Conservation (phyloP, 2,888 invertebrate species). For the Melinopterus prodromus region DNA sequence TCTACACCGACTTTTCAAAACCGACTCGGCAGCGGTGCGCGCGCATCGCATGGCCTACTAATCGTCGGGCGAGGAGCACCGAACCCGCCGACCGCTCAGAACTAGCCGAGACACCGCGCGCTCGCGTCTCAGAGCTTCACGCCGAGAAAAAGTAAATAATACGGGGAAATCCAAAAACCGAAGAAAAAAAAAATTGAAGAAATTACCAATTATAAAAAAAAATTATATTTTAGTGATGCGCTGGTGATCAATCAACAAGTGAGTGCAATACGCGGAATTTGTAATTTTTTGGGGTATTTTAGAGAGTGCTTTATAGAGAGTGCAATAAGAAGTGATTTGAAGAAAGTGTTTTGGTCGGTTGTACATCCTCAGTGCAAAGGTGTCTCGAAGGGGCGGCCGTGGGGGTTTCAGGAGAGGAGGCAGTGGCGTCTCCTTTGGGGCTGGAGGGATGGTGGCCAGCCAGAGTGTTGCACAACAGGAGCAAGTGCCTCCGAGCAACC, state of each 20-base stretch:
- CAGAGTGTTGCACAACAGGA: conserved; percentile 57
- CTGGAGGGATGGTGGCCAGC: conserved; percentile 59
- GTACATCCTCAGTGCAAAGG: conserved; percentile 44
- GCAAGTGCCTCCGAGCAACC: conserved; percentile 49
- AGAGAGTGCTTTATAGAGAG: background rate
- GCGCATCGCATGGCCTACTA: conserved; percentile 22
- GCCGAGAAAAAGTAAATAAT: conserved; percentile 4
- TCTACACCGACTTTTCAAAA: conserved; percentile 19
- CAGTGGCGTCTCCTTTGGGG: conserved; percentile 25
- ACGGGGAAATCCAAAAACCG: background rate
- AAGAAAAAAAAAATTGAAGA: background rate
- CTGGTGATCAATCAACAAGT: background rate
- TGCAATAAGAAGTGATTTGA: background rate
- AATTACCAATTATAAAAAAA: background rate
- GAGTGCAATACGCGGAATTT: background rate
- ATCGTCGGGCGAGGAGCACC: conserved; percentile 7
- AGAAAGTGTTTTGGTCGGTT: background rate
- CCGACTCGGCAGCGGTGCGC: conserved; percentile 12
- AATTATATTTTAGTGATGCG: background rate
- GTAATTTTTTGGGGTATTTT: background rate
- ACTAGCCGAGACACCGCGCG: conserved; percentile 9
- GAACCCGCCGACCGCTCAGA: conserved; percentile 19
- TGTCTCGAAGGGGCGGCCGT: conserved; percentile 47
- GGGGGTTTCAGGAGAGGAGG: conserved; percentile 41
- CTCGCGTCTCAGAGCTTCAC: background rate